Conservation (phyloP, 2,113 vertebrate genomes). For the Podilymbus podiceps region DNA sequence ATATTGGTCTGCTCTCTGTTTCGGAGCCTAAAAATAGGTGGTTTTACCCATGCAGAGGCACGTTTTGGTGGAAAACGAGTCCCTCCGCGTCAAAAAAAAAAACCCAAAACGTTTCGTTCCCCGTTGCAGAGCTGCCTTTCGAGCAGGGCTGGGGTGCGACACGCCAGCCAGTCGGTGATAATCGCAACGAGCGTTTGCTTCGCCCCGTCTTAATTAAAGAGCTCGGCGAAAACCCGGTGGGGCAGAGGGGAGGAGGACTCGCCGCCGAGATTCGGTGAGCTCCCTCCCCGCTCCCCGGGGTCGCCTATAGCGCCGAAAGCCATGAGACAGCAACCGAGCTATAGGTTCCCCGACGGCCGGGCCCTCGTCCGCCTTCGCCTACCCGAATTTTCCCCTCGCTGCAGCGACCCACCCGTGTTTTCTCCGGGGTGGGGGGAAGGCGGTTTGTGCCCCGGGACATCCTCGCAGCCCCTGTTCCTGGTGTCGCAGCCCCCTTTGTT, state of each 20-base stretch:
- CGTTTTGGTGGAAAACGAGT: background rate
- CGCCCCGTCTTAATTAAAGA: background rate
- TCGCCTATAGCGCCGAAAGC: background rate
- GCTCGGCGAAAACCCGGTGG: accelerated
- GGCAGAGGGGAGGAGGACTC: background rate
- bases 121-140: accelerated
- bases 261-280: background rate
- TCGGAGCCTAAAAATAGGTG: background rate
- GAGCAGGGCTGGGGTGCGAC: background rate
- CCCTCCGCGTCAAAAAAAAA: background rate
- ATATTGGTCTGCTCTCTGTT: background rate
- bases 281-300: accelerated
- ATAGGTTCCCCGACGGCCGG: no score
- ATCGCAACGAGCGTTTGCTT: accelerated
- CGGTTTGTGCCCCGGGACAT: background rate
- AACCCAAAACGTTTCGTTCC: background rate
- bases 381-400: no score
- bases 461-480: background rate
- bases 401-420: background rate
- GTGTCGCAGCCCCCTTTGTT: background rate
- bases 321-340: background rate
- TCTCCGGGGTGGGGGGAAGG: background rate
- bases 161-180: accelerated
- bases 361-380: background rate
- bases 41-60: background rate